A percentile compares a stretch with the other conserved stretches of the same genome.
phyloP scores from a whole-genome alignment of 2,888 invertebrate species.

The Tetragnatha montana region DNA sequence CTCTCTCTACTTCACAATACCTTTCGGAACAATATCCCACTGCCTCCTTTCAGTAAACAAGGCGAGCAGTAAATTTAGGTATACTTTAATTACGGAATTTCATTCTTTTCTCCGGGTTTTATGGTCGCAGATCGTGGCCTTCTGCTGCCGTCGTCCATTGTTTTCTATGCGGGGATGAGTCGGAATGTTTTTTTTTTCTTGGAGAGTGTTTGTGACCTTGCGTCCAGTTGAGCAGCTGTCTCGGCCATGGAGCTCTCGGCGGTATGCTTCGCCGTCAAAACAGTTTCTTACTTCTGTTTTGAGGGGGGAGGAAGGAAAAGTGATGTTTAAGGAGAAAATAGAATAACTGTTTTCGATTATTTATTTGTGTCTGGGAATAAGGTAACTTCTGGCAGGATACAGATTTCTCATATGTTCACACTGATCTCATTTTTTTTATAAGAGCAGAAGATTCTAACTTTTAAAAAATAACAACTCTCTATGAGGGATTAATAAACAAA shows the following conservation, averaged over 20 bases:
- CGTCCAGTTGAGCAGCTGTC: conserved; percentile 1
- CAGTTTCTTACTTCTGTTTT: neutral
- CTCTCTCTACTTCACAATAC: conserved; percentile 8
- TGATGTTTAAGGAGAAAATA: too few species aligned
- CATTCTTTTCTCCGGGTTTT: conserved; percentile 20
- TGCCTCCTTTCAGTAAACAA: neutral
- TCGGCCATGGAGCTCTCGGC: too few species aligned
- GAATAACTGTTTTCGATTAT: too few species aligned
- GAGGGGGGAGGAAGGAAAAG: too few species aligned
- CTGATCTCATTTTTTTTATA: too few species aligned
- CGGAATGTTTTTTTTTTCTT: neutral
- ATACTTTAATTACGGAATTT: conserved; percentile 26
- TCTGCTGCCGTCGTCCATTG: neutral
- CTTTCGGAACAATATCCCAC: neutral
- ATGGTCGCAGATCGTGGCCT: conserved; percentile 17
- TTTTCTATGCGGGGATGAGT: neutral
- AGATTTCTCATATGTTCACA: too few species aligned
- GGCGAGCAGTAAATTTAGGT: conserved; percentile 12
- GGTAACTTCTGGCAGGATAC: too few species aligned
- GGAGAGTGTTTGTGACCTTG: conserved; percentile 12
- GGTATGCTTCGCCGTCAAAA: conserved; percentile 9
- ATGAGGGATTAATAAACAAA: too few species aligned
- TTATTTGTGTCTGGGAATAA: too few species aligned
- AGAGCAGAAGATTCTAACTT: too few species aligned
- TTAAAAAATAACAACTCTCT: too few species aligned